Conservation (phyloP, 2,797 vertebrate species). For the Percopsis omiscomaycus region DNA sequence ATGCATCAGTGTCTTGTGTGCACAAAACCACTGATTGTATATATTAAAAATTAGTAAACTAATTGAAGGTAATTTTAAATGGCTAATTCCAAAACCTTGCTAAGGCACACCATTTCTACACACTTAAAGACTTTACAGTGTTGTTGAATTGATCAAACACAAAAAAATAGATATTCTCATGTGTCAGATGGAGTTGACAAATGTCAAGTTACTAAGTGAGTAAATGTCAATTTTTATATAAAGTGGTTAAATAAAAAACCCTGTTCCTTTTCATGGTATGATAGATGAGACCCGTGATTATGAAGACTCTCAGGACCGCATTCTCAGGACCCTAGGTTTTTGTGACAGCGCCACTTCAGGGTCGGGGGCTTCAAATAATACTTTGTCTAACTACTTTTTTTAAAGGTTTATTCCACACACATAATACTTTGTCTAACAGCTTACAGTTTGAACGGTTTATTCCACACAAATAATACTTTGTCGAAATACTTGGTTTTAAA, state of each 20-base stretch:
- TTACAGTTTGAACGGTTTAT: no score
- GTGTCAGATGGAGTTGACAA: background rate
- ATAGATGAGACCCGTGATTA: background rate
- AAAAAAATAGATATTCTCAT: background rate
- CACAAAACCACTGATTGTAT: background rate
- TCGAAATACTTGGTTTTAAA: no score
- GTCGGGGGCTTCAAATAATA: no score
- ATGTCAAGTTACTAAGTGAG: conserved; percentile 2
- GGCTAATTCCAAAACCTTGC: background rate
- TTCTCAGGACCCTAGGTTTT: no score
- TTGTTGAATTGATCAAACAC: background rate
- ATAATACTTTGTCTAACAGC: no score
- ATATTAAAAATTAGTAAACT: background rate
- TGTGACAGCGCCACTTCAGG: no score
- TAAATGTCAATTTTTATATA: background rate
- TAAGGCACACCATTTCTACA: background rate
- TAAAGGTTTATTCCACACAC: no score
- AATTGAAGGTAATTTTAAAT: background rate
- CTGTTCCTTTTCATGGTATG: background rate
- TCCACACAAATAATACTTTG: no score
- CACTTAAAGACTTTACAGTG: background rate
- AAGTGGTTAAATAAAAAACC: background rate
- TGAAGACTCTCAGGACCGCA: no score
- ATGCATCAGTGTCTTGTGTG: conserved; percentile 3
- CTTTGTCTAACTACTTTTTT: no score